phyloP scores from a whole-genome alignment of 2,888 invertebrate genomes.

The Ophion slaviceki region DNA sequence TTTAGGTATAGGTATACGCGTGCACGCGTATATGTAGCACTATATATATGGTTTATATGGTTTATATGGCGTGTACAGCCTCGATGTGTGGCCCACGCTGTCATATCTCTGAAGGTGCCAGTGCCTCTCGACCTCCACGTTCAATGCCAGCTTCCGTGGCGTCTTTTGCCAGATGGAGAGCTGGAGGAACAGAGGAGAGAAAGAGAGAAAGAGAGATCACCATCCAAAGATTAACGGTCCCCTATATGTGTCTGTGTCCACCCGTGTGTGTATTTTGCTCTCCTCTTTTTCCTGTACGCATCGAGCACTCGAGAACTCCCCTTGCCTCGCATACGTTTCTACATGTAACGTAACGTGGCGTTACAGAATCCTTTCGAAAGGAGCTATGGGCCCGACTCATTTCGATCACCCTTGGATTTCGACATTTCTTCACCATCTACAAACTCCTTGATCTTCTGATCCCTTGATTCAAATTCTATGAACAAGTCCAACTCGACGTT shows the following conservation, averaged over 20 bases:
- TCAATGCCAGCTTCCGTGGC: constrained; percentile 49
- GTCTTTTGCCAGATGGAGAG: constrained; percentile 18
- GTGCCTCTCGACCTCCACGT: constrained; percentile 32
- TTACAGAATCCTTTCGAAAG: constrained; percentile 18
- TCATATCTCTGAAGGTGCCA: constrained; percentile 55
- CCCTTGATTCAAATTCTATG: not conserved
- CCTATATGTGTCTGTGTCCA: not conserved
- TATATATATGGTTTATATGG: not conserved
- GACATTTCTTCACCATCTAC: not conserved
- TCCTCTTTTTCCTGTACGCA: not conserved
- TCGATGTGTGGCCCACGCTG: constrained; percentile 61
- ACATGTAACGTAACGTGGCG: not conserved
- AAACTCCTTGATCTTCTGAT: not conserved
- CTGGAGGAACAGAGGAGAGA: not conserved
- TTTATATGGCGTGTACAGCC: constrained; percentile 10
- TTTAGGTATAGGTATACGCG: constrained; percentile 1
- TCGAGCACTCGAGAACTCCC: constrained; percentile 10
- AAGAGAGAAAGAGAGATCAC: constrained; percentile 42
- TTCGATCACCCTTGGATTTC: not conserved
- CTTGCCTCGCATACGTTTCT: not conserved
- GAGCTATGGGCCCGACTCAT: not conserved
- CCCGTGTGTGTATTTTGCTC: not conserved
- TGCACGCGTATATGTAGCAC: not conserved
- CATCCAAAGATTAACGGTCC: constrained; percentile 58
- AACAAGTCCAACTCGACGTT: no score